These are phyloP conservation scores for Calypte anna DNA, from an alignment of 2,113 vertebrate genomes.

Conservation along the genomic window DNA sequence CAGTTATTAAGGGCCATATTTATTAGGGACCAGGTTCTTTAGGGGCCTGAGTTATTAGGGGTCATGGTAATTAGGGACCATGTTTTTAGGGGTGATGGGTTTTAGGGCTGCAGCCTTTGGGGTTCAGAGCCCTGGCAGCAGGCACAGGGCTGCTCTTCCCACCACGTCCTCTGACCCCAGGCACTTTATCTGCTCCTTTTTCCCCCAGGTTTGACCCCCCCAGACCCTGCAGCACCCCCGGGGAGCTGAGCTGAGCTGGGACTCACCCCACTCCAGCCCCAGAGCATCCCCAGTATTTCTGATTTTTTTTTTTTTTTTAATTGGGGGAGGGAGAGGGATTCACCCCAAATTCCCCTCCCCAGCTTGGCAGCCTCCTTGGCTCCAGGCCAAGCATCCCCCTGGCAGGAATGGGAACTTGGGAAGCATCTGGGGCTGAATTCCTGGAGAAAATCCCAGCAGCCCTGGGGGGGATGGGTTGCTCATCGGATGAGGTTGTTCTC, in stretches of 20 bases:
- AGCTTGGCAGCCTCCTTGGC: neutral
- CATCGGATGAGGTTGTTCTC: rapidly evolving
- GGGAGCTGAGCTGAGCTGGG: too few species aligned
- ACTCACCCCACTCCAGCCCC: too few species aligned
- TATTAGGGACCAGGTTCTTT: too few species aligned
- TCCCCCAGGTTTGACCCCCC: too few species aligned
- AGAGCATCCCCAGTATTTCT: too few species aligned
- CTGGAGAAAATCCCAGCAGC: neutral
- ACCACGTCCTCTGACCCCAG: too few species aligned
- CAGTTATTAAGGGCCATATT: too few species aligned
- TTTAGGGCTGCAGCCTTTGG: neutral
- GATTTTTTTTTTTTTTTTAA: neutral
- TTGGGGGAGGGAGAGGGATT: neutral
- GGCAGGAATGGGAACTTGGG: neutral
- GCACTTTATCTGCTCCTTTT: too few species aligned
- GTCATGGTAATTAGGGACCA: neutral
- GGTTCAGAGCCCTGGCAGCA: too few species aligned
- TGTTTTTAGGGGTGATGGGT: neutral
- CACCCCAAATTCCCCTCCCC: neutral
- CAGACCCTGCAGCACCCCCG: too few species aligned
- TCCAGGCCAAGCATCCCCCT: neutral
- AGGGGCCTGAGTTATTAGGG: neutral
- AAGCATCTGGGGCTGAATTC: neutral
- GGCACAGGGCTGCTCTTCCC: too few species aligned
- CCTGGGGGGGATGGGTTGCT: neutral